These are phyloP conservation scores for Polia nebulosa DNA, from an alignment of 2,888 invertebrate genomes.

Conservation along the genomic window DNA sequence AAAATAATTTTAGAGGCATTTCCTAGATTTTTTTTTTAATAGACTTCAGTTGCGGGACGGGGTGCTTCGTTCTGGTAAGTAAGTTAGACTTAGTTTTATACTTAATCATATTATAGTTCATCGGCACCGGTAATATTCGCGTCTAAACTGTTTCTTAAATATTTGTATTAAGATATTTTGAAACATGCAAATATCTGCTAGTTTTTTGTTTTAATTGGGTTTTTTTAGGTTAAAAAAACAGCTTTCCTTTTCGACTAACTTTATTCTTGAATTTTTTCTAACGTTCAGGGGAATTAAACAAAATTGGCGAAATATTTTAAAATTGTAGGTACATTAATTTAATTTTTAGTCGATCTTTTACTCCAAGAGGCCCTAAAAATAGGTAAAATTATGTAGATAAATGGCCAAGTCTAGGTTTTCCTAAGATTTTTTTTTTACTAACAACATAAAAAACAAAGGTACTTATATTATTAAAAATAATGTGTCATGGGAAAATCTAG, in stretches of 20 bases:
- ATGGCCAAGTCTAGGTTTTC: too few relatives aligned
- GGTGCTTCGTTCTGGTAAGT: slow-evolving; percentile 46
- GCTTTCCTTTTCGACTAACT: background rate
- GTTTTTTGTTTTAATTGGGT: background rate
- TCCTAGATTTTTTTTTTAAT: slow-evolving; percentile 7
- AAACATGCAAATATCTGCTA: background rate
- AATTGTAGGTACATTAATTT: too few relatives aligned
- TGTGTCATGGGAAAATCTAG: background rate
- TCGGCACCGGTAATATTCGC: background rate
- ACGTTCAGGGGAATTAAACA: background rate
- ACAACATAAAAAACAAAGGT: too few relatives aligned
- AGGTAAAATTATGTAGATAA: background rate
- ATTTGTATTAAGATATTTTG: background rate
- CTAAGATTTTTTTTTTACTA: too few relatives aligned
- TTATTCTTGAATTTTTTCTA: background rate
- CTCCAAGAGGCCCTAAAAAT: too few relatives aligned
- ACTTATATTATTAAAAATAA: too few relatives aligned
- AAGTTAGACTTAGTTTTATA: background rate
- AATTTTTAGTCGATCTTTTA: background rate
- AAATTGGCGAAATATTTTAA: too few relatives aligned
- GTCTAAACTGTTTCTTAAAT: background rate
- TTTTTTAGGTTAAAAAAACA: background rate
- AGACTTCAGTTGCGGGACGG: slow-evolving; percentile 14
- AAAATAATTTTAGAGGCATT: slow-evolving; percentile 26
- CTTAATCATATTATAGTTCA: background rate